phyloP scores from a whole-genome alignment of 2,113 vertebrate species.

The Dermatemys mawii region DNA sequence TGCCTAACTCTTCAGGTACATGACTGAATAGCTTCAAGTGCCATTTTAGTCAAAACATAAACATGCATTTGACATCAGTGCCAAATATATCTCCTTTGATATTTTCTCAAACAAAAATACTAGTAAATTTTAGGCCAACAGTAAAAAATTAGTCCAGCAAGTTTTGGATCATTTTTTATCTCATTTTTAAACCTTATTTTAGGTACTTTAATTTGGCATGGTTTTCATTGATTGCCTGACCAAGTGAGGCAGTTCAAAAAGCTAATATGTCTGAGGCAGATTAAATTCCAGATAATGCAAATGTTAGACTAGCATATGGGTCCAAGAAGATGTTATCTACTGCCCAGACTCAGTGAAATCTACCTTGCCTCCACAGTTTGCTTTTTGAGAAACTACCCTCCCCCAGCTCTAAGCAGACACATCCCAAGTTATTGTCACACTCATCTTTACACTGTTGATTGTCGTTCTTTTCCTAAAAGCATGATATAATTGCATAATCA shows the following conservation, averaged over 20 bases:
- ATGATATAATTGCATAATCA: conserved; percentile 25
- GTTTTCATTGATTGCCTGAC: background rate
- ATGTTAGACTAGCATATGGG: background rate
- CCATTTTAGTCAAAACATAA: background rate
- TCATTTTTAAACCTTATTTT: background rate
- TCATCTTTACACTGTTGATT: conserved; percentile 14
- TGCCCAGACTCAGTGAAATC: background rate
- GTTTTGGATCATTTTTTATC: background rate
- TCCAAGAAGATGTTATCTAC: background rate
- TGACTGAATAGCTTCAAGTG: background rate
- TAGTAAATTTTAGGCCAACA: background rate
- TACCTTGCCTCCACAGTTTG: background rate
- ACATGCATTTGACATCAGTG: background rate
- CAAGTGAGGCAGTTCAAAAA: background rate
- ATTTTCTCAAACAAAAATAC: background rate
- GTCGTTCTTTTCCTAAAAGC: conserved; percentile 41
- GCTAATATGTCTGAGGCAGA: background rate
- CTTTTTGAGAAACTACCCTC: background rate
- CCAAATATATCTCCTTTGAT: background rate
- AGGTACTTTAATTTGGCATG: background rate
- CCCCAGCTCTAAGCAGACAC: background rate
- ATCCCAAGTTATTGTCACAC: background rate
- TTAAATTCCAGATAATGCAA: background rate
- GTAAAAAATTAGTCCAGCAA: background rate
- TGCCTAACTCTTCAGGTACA: background rate